Evolutionary conservation across 2,888 invertebrate species (phyloP).

Genomic region (Automeris io): DNA sequence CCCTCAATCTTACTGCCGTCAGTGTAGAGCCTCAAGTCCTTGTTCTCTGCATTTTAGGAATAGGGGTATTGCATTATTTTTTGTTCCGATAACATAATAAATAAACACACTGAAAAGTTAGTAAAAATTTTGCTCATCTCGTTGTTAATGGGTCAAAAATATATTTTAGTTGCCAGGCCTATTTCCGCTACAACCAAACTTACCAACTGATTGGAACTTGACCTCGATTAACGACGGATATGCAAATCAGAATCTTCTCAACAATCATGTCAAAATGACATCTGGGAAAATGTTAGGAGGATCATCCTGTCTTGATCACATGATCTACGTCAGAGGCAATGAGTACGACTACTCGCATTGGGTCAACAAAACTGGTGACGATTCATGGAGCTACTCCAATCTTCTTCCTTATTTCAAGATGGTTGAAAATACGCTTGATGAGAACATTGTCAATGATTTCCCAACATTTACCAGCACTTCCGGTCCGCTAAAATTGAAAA

Average conservation of each 20-base stretch:
- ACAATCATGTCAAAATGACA: constrained; percentile 17
- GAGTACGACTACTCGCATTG: constrained; percentile 28
- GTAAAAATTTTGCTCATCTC: too few species aligned
- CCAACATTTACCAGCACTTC: constrained; percentile 20
- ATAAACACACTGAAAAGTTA: too few species aligned
- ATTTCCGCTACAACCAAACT: constrained; percentile 20
- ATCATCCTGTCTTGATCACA: constrained; percentile 26
- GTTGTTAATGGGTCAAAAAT: too few species aligned
- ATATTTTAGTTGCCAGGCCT: constrained; percentile 25
- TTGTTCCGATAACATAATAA: too few species aligned
- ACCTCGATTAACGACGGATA: constrained; percentile 23
- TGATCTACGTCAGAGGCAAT: constrained; percentile 26
- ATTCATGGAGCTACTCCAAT: constrained; percentile 26
- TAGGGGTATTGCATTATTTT: too few species aligned
- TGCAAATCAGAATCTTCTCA: constrained; percentile 20
- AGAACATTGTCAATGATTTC: constrained; percentile 13
- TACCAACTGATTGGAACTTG: constrained; percentile 26
- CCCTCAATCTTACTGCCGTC: too few species aligned
- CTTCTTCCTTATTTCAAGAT: constrained; percentile 30
- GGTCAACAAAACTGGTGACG: constrained; percentile 23
- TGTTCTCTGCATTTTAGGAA: too few species aligned
- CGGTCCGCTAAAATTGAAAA: constrained; percentile 25
- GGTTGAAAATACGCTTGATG: constrained; percentile 28
- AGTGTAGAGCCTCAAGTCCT: too few species aligned
- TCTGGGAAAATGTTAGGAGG: constrained; percentile 43